phyloP scores from a whole-genome alignment of 2,888 invertebrate species.

The Drosophila nr. medialis region DNA sequence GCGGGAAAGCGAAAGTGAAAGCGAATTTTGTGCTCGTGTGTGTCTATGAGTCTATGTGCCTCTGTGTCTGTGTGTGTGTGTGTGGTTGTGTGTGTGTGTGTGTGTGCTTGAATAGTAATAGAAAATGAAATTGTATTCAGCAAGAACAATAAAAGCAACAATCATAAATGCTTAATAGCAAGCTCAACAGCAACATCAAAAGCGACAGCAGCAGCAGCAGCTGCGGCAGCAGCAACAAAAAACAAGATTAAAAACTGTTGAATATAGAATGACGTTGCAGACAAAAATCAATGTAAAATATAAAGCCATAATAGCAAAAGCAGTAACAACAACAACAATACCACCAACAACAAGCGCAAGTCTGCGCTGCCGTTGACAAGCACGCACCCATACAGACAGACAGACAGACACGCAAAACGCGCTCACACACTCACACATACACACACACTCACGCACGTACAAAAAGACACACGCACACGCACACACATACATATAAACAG shows the following conservation, averaged over 20 bases:
- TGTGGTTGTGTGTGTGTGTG: slow-evolving; percentile 3
- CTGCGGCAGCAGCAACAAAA: slow-evolving; percentile 27
- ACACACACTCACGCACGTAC: slow-evolving; percentile 9
- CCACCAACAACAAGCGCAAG: slow-evolving; percentile 35
- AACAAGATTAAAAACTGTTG: slow-evolving; percentile 73
- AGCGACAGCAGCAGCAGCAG: slow-evolving; percentile 4
- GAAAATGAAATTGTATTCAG: slow-evolving; percentile 33
- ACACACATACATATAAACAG: slow-evolving; percentile 19
- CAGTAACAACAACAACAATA: slow-evolving; percentile 37
- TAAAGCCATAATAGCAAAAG: slow-evolving; percentile 66
- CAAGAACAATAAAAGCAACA: slow-evolving; percentile 7
- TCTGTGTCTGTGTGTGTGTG: neutral
- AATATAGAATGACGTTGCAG: slow-evolving; percentile 81
- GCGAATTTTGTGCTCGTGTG: slow-evolving; percentile 32
- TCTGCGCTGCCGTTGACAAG: slow-evolving; percentile 51
- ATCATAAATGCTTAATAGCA: slow-evolving; percentile 26
- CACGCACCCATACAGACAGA: slow-evolving; percentile 38
- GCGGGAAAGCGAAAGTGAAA: slow-evolving; percentile 60
- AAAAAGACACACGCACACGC: neutral
- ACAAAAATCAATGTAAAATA: slow-evolving; percentile 78
- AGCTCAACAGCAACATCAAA: slow-evolving; percentile 2
- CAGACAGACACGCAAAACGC: slow-evolving; percentile 19
- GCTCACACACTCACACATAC: slow-evolving; percentile 23
- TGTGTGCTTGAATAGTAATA: slow-evolving; percentile 16
- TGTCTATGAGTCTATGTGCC: neutral